Base-by-base conservation (phyloP, 1,140 invertebrate species). In the Oscheius sp. region DNA sequence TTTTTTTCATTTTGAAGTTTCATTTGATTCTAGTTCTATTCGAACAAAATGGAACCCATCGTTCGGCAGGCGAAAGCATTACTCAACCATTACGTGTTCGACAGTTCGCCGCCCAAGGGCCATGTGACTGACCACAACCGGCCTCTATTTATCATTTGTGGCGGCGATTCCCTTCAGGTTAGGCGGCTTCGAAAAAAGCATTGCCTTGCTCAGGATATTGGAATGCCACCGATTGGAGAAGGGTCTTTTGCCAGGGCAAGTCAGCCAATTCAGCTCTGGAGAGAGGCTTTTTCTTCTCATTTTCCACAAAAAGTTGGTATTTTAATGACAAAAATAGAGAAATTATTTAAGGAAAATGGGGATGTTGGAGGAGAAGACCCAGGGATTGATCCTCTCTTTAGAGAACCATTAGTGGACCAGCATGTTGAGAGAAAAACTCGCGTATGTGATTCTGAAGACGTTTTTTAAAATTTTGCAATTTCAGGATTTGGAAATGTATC, bases 401-500 rank as follows among this genome's bases (percentile, higher is more conserved):
- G 28, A 23, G 49, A 55, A 55, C 49, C 49, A 20, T 4, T 55
- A 13, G 23, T 55, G 7, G 49, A 55, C 28, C 49, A 55, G 23
- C 49, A 55, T 55, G 28, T 55, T 23, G 49, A 55, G 23, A 55
- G 49, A 26, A 55, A 55, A 26, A 55, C 49, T 23, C 7, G 49
- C 7, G 49, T 55, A 55, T 13, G 7, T 26, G 28, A 7, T 4
- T 20, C 23, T 13, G 28, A 7, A 42, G 7, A n/a, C 7, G n/a
- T 4, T 55, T 7, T 55, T 7, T 15, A 55, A 55, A 55, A 7
- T 23, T 7, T 13, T 23, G 7, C 49, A 13, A n/a, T 55, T 55
- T 55, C 23, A 55, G 49, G 49, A 55, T 23, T 55, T 55, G 23
- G 49, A 55, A 55, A 55, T 55, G 49, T 55, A 55, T 55, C 49